Evolutionary conservation across 2,113 vertebrate genomes (phyloP), one percentile per base, ranked within the genome.

Genomic region (Mystacornis crossleyi): DNA sequence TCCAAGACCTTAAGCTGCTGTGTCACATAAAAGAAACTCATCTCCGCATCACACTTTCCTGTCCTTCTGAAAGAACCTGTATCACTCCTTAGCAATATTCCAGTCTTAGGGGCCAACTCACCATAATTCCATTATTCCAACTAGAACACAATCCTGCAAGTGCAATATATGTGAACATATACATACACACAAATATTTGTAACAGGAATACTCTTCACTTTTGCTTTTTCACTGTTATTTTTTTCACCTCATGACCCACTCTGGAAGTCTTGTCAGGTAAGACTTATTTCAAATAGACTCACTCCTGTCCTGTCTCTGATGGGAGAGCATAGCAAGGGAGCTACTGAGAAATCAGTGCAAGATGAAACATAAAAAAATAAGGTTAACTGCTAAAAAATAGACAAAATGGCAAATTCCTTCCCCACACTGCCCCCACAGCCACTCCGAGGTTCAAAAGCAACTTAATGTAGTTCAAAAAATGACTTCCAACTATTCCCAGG

Each of bases 351-450:
- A 45, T 17, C 29, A 47, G 3, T 65, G 20, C 10, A 84, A 90
- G 4, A 2, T 20, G 14, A 90, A 75, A 66, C 28, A 69, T 18
- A 53, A 66, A 70, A 69, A 48, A 7, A 6, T 12, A 17, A 3
- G 3, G 36, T 80, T 50, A 67, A 50, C 14, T 11, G 6, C 7
- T 16, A 38, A 53, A 3, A 77, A 84, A 16, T 21, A 13, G 50
- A 61, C 6, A 61, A 54, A 65, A 29, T 6, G 3, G 2, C 5
- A 74, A 64, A 85, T 43, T n/a, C 16, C 51, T 24, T 5, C n/a
- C 11, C 9, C 6, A 45, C 7, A 21, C 4, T 12, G 7, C 3
- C 14, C 3, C 29, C 18, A 55, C 2, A 3, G 28, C 23, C 8
- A 21, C 6, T 5, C 3, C 6, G 4, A 81, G 2, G 3, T 23